Conservation (phyloP, 2,888 invertebrate genomes). For the Caenorhabditis becei region DNA sequence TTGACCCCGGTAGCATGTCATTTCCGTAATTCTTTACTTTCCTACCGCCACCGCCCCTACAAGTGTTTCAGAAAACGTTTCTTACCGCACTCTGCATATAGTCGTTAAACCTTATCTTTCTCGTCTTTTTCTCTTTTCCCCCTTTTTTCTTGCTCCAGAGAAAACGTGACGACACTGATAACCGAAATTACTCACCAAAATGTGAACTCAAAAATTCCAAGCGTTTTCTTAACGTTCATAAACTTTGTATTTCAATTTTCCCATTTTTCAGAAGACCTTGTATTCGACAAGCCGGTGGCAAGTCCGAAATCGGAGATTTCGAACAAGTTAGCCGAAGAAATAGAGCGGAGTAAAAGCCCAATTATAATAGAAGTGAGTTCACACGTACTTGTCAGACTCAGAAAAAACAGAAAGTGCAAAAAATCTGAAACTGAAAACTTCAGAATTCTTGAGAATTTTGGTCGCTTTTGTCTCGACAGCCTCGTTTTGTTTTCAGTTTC, state of each 20-base stretch:
- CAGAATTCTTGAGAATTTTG: not conserved
- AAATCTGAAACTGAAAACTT: not conserved
- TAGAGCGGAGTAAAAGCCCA: constrained; percentile 53
- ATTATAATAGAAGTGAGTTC: constrained; percentile 16
- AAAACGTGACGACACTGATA: constrained; percentile 25
- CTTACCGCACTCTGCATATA: constrained; percentile 45
- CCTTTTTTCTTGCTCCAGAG: constrained; percentile 6
- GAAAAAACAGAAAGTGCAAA: not conserved
- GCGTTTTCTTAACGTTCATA: not conserved
- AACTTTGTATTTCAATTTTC: not conserved
- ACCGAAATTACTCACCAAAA: constrained; percentile 30
- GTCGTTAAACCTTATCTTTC: constrained; percentile 41
- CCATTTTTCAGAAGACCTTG: constrained; percentile 49
- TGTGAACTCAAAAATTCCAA: not conserved
- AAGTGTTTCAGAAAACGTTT: constrained; percentile 39
- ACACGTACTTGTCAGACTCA: not conserved
- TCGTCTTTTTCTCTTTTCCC: constrained; percentile 1
- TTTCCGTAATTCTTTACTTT: not conserved
- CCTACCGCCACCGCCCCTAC: not conserved
- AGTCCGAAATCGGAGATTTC: constrained; percentile 56
- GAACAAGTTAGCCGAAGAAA: constrained; percentile 53
- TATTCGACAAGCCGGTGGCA: constrained; percentile 51
- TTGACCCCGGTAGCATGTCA: not conserved
- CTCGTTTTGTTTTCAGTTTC: not conserved
- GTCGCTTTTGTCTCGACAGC: too few species aligned